Conservation (phyloP, 1,140 invertebrate species). For the Palaemon carinicauda region DNA sequence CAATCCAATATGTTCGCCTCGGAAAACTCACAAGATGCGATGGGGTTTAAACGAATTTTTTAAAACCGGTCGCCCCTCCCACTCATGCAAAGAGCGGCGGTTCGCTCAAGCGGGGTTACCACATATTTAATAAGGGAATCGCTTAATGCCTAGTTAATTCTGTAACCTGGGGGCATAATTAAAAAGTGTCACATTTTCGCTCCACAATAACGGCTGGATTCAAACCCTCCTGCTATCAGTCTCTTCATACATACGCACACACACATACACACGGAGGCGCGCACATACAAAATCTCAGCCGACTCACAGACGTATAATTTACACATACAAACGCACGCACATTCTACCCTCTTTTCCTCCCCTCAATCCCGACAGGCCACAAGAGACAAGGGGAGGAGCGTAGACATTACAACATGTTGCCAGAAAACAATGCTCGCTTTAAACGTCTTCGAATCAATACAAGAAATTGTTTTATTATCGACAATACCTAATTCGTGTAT, state of each 20-base stretch:
- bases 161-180: constrained; percentile 49
- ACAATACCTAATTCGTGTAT: too few relatives aligned
- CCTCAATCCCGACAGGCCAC: neutral
- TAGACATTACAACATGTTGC: neutral
- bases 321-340: neutral
- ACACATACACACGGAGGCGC: neutral
- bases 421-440: neutral
- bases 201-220: constrained; percentile 39
- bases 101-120: constrained; percentile 12
- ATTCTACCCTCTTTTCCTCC: neutral
- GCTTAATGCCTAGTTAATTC: constrained; percentile 50
- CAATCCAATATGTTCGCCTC: constrained; percentile 12
- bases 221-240: neutral
- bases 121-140: constrained; percentile 40
- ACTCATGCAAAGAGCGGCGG: neutral
- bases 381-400: constrained; percentile 10
- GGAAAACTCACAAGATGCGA: neutral
- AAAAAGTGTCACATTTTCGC: constrained; percentile 54
- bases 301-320: neutral
- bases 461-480: too few relatives aligned
- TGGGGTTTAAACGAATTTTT: neutral
- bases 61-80: neutral
- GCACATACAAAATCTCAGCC: neutral
- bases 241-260: neutral
- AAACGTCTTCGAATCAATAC: neutral